phyloP scores from a whole-genome alignment of 2,888 invertebrate genomes.

The Drosophila infuscata region DNA sequence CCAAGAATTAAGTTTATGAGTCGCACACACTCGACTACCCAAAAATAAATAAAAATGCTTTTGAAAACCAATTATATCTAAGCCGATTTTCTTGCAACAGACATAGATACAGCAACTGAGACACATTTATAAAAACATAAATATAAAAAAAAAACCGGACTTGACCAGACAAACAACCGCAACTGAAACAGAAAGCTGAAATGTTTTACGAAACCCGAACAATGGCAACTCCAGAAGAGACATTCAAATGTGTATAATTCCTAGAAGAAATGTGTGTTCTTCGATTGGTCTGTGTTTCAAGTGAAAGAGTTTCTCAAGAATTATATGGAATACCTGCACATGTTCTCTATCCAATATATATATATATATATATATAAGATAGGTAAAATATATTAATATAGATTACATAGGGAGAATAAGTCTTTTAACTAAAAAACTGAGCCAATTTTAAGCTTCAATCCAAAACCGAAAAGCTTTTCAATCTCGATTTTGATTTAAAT shows the following conservation, averaged over 20 bases:
- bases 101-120: conserved; percentile 31
- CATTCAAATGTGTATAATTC: conserved; percentile 24
- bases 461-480: background rate
- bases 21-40: conserved; percentile 18
- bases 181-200: conserved; percentile 53
- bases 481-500: background rate
- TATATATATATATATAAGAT: background rate
- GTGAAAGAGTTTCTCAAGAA: background rate
- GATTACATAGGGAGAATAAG: background rate
- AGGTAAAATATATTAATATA: background rate
- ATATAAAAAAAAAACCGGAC: conserved; percentile 36
- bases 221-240: conserved; percentile 34
- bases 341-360: background rate
- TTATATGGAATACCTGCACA: background rate
- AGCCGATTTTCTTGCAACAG: conserved; percentile 56
- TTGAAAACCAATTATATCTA: conserved; percentile 50
- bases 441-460: background rate
- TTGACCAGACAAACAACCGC: conserved; percentile 4
- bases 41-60: conserved; percentile 19
- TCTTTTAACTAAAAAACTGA: background rate
- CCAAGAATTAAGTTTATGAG: conserved; percentile 65
- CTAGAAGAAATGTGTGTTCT: background rate
- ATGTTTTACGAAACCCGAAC: conserved; percentile 37
- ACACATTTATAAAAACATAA: conserved; percentile 1
- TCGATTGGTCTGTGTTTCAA: background rate